Evolutionary conservation across 2,113 vertebrate species (phyloP).

Genomic region (Castor canadensis): DNA sequence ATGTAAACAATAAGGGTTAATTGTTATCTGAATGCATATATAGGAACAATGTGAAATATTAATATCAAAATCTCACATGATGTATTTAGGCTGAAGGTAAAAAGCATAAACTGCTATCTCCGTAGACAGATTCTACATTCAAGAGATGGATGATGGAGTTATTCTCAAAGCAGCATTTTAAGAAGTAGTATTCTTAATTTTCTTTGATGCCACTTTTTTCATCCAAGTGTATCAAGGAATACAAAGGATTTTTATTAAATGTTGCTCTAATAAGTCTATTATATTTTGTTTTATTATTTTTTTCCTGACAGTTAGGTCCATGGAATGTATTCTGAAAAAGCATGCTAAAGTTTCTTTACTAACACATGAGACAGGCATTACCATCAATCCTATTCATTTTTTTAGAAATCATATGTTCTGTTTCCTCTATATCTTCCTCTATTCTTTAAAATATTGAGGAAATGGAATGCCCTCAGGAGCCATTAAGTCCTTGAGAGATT

Average conservation of each 20-base stretch:
- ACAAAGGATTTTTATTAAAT: too few relatives aligned
- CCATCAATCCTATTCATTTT: background rate
- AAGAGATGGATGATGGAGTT: accelerated
- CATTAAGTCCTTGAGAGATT: conserved; percentile 23
- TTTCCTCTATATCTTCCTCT: background rate
- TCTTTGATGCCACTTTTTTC: background rate
- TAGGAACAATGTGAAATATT: background rate
- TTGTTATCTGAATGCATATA: background rate
- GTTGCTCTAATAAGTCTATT: too few relatives aligned
- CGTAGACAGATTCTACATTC: accelerated
- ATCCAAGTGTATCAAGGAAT: background rate
- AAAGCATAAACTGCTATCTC: accelerated
- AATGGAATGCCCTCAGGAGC: background rate
- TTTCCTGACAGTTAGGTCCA: background rate
- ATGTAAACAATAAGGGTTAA: background rate
- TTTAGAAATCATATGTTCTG: background rate
- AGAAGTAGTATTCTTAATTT: background rate
- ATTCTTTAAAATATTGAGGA: background rate
- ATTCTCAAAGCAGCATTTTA: background rate
- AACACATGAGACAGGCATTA: background rate
- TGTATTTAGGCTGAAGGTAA: background rate
- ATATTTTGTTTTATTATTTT: too few relatives aligned
- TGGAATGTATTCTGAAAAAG: background rate
- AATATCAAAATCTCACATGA: background rate
- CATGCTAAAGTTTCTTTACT: too few relatives aligned